These are phyloP conservation scores for Hyposoter dolosus DNA, from an alignment of 2,888 invertebrate genomes.

Conservation along the genomic window DNA sequence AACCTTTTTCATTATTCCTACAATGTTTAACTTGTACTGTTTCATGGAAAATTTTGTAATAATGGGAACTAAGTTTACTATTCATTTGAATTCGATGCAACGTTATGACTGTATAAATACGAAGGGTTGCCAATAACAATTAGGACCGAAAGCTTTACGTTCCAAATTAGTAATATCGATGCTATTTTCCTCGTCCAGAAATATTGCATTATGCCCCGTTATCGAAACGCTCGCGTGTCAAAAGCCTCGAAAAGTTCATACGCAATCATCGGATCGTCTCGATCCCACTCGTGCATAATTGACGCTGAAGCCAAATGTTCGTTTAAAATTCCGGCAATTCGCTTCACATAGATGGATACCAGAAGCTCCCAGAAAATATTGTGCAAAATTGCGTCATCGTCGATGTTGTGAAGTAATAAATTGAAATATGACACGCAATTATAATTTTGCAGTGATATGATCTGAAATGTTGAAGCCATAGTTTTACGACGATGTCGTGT, in stretches of 20 bases:
- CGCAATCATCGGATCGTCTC: conserved; percentile 6
- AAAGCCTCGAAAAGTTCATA: conserved; percentile 23
- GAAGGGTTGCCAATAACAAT: neutral
- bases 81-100: neutral
- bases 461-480: neutral
- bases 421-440: no score
- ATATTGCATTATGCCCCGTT: conserved; percentile 35
- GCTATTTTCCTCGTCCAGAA: conserved; percentile 12
- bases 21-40: neutral
- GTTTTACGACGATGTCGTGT: neutral
- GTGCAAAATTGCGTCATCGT: no score
- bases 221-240: conserved; percentile 34
- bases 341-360: neutral
- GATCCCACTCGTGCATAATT: conserved; percentile 8
- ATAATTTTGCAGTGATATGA: neutral
- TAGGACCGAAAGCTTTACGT: conserved; percentile 19
- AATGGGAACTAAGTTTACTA: neutral
- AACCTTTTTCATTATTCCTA: neutral
- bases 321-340: conserved; percentile 31
- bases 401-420: no score
- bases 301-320: conserved; percentile 42
- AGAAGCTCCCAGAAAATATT: no score
- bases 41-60: neutral
- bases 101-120: neutral
- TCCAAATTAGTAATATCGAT: neutral